Percentiles rank a stretch among this genome's conserved stretches.
Evolutionary conservation across 1,140 invertebrate species (phyloP).

Genomic region (Palaemon carinicauda): DNA sequence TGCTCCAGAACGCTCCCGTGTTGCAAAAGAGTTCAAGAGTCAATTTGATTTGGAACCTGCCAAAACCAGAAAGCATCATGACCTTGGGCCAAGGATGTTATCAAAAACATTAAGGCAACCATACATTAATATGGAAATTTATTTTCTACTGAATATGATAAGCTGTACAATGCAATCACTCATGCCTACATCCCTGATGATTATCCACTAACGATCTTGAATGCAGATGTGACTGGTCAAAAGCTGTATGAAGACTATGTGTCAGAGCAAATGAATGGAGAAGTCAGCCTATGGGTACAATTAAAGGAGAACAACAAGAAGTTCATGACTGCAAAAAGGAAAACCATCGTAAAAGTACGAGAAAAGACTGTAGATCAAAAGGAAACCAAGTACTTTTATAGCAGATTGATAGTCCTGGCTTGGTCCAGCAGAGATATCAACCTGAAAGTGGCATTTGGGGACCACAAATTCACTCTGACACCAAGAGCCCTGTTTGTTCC

Average conservation of each 20-base stretch:
- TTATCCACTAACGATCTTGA: no score
- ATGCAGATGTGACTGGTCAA: background rate
- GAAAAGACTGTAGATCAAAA: slow-evolving; percentile 3
- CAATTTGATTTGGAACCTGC: no score
- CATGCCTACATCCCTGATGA: background rate
- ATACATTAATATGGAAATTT: no score
- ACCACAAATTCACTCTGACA: slow-evolving; percentile 11
- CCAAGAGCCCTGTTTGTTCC: slow-evolving; percentile 24
- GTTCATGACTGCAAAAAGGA: background rate
- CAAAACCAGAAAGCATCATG: no score
- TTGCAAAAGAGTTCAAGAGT: background rate
- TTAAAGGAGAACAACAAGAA: background rate
- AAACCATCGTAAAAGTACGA: background rate
- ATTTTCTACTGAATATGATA: background rate
- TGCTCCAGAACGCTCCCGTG: slow-evolving; percentile 38
- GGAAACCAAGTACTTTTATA: slow-evolving; percentile 5
- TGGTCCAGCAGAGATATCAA: slow-evolving; percentile 1
- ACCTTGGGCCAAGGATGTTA: background rate
- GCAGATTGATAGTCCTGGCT: slow-evolving; percentile 7
- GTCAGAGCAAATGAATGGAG: background rate
- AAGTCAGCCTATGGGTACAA: background rate
- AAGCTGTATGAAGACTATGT: slow-evolving; percentile 10
- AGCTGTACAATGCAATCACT: background rate
- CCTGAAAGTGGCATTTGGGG: slow-evolving; percentile 2
- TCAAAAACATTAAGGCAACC: background rate